These are phyloP conservation scores for Epizoanthus ramosus DNA, from an alignment of 92 coral and sea anemone species.

Conservation along the genomic window DNA sequence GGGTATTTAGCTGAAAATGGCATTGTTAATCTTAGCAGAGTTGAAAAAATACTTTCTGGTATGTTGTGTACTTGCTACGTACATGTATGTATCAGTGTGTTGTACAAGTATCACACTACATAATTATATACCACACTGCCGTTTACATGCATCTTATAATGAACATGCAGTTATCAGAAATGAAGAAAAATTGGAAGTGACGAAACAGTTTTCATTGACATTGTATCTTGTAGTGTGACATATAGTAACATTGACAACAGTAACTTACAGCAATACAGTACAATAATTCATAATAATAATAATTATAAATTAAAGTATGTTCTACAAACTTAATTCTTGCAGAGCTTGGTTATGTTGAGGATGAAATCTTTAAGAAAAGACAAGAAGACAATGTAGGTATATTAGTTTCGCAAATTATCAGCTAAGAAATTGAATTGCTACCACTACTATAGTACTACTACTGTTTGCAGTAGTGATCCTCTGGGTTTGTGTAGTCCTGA, in stretches of 20 bases:
- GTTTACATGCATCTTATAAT: no score
- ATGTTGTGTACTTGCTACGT: background rate
- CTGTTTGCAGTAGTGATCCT: no score
- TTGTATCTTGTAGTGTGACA: background rate
- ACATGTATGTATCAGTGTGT: background rate
- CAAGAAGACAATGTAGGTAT: constrained; percentile 86
- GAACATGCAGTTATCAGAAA: no score
- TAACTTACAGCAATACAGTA: no score
- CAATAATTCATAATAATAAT: no score
- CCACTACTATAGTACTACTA: no score
- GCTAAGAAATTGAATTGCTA: background rate
- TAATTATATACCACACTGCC: no score
- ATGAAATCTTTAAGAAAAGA: constrained; percentile 90
- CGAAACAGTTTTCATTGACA: background rate
- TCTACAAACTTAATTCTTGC: no score
- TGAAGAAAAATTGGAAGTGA: no score
- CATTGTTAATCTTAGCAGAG: constrained; percentile 83
- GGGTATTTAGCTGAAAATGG: constrained; percentile 89
- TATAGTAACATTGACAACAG: no score
- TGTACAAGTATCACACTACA: background rate
- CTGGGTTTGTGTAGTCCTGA: no score
- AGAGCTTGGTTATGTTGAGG: constrained; percentile 96
- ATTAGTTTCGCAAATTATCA: background rate
- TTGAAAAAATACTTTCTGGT: constrained; percentile 87
- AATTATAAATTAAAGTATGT: no score